phyloP scores from a whole-genome alignment of 2,888 invertebrate species.

The Flexamia atlantica region DNA sequence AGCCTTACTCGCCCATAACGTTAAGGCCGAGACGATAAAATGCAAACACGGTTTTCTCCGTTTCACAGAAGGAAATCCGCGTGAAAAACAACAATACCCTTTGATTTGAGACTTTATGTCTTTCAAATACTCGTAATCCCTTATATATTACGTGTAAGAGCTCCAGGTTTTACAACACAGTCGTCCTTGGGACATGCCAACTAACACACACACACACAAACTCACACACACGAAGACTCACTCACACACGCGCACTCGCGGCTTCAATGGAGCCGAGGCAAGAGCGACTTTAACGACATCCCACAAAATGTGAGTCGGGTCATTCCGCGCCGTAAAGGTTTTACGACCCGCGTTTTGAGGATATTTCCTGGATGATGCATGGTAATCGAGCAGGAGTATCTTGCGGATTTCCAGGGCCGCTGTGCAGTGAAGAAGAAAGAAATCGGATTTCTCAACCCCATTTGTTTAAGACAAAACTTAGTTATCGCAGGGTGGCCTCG shows the following conservation, averaged over 20 bases:
- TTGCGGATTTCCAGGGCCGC: not conserved
- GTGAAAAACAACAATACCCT: constrained; percentile 33
- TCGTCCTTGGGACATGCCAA: constrained; percentile 19
- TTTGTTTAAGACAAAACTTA: no score
- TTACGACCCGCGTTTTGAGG: constrained; percentile 28
- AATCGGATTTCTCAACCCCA: no score
- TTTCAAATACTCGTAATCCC: constrained; percentile 38
- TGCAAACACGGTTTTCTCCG: not conserved
- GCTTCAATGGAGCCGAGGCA: constrained; percentile 23
- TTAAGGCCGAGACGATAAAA: not conserved
- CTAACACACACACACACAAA: not conserved
- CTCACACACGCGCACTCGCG: not conserved
- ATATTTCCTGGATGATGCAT: constrained; percentile 36
- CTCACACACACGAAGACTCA: not conserved
- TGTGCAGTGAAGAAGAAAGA: not conserved
- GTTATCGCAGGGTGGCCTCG: no score
- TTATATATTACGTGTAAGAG: constrained; percentile 35
- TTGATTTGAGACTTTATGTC: constrained; percentile 35
- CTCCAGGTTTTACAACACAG: not conserved
- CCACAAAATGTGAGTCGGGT: constrained; percentile 43
- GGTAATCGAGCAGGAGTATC: not conserved
- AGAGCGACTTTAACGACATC: constrained; percentile 13
- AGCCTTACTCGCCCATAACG: not conserved
- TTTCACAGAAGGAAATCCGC: constrained; percentile 23
- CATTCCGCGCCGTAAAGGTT: constrained; percentile 4